Evolutionary conservation across 2,797 vertebrate genomes (phyloP).

Genomic region (Squalus acanthias): DNA sequence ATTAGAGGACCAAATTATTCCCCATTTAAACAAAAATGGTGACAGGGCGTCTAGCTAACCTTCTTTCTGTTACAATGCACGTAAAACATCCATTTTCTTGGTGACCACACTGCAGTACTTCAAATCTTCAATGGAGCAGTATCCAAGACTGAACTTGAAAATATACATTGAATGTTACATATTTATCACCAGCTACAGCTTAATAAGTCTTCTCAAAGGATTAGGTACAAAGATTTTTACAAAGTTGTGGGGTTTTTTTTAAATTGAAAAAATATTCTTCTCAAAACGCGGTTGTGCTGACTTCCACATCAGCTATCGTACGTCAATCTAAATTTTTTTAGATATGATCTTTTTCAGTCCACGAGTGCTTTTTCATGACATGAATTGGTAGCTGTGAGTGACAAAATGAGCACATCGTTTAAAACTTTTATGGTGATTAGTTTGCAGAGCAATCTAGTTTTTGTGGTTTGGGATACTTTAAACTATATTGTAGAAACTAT

Average conservation of each 20-base stretch:
- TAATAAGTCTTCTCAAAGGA: background rate
- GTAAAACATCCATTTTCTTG: background rate
- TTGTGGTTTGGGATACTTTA: background rate
- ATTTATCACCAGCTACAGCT: slow-evolving; percentile 16
- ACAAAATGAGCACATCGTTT: background rate
- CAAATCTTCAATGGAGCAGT: slow-evolving; percentile 23
- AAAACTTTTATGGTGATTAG: background rate
- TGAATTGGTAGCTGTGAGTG: background rate
- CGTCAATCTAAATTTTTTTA: background rate
- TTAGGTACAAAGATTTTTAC: background rate
- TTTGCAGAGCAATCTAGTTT: background rate
- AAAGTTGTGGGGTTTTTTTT: background rate
- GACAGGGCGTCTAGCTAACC: background rate
- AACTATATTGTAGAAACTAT: background rate
- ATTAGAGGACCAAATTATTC: slow-evolving; percentile 27
- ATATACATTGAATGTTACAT: background rate
- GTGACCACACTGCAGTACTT: slow-evolving; percentile 20
- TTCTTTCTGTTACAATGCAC: background rate
- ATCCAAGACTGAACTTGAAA: slow-evolving; percentile 24
- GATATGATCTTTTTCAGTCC: background rate
- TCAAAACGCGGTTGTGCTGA: background rate
- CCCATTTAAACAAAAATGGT: slow-evolving; percentile 12
- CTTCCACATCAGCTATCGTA: background rate
- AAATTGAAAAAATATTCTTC: background rate
- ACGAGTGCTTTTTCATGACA: background rate